These are phyloP conservation scores for Chymomyza procnemis DNA, from an alignment of 2,888 invertebrate genomes.

Conservation along the genomic window DNA sequence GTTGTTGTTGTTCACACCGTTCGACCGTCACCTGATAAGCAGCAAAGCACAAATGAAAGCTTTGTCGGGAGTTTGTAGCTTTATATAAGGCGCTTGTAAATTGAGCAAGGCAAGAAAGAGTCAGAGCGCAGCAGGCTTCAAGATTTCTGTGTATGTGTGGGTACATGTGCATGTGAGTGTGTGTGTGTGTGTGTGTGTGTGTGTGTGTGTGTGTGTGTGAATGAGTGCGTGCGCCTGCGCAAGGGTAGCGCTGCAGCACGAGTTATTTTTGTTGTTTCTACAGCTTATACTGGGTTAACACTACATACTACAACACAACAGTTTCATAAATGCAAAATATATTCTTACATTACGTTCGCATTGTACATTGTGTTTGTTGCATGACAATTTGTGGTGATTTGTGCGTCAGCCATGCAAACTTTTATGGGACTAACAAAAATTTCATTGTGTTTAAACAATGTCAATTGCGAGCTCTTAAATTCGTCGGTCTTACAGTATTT, in stretches of 20 bases:
- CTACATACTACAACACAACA: too few species aligned
- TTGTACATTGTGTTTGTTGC: too few species aligned
- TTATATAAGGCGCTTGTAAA: constrained; percentile 65
- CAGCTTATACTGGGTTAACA: too few species aligned
- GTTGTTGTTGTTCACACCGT: constrained; percentile 8
- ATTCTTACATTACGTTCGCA: too few species aligned
- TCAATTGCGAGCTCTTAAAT: too few species aligned
- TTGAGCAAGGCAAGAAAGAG: constrained; percentile 20
- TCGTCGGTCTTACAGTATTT: too few species aligned
- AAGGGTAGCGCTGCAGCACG: constrained; percentile 6
- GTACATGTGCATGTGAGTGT: neutral
- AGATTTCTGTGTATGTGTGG: neutral
- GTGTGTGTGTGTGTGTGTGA: neutral
- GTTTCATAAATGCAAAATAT: too few species aligned
- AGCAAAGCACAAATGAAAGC: constrained; percentile 69
- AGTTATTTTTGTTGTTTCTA: neutral
- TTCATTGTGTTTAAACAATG: too few species aligned
- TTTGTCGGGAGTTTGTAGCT: constrained; percentile 57
- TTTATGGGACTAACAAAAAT: too few species aligned
- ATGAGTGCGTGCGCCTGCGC: constrained; percentile 4
- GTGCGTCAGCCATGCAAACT: too few species aligned
- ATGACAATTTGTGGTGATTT: too few species aligned
- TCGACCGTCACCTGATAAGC: constrained; percentile 57
- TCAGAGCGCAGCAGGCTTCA: constrained; percentile 7
- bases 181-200: neutral